Conservation (phyloP, 2,797 vertebrate genomes). For the Fistularia commersonii region DNA sequence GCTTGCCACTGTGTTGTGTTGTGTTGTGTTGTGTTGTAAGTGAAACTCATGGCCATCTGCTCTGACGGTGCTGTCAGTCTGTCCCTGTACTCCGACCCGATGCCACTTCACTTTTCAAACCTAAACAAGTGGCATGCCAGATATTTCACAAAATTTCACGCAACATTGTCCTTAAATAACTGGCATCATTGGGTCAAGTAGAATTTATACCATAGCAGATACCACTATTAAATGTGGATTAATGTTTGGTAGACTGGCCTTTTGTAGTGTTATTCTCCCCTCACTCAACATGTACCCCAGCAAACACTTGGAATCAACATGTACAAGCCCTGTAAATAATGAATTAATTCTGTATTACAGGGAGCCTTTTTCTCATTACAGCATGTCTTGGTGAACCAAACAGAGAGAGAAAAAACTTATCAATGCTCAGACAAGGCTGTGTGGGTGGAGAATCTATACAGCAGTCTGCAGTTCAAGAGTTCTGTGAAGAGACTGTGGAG, state of each 20-base stretch:
- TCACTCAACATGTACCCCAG: not conserved
- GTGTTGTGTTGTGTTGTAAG: constrained; percentile 38
- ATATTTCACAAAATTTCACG: constrained; percentile 30
- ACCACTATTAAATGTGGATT: no score
- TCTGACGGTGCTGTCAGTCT: constrained; percentile 32
- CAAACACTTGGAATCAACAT: not conserved
- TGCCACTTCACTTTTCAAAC: constrained; percentile 39
- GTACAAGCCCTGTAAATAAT: not conserved
- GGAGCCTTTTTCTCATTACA: constrained; percentile 27
- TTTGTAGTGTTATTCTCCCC: not conserved
- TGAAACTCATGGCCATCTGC: constrained; percentile 56
- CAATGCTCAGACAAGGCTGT: constrained; percentile 23
- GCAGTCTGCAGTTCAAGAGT: constrained; percentile 33
- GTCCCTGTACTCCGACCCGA: constrained; percentile 26
- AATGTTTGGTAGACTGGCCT: not conserved
- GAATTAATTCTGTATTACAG: constrained; percentile 40
- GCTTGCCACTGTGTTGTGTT: constrained; percentile 40
- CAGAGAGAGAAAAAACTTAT: constrained; percentile 38
- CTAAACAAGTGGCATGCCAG: constrained; percentile 39
- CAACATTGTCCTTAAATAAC: constrained; percentile 16
- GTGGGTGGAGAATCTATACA: constrained; percentile 37
- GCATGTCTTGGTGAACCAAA: constrained; percentile 22
- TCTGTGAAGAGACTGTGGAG: constrained; percentile 23
- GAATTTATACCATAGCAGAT: not conserved
- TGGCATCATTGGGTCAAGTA: constrained; percentile 1